Percentiles rank a stretch among this genome's conserved stretches.
phyloP scores from a whole-genome alignment of 2,888 invertebrate genomes.

The Molanna angustata region DNA sequence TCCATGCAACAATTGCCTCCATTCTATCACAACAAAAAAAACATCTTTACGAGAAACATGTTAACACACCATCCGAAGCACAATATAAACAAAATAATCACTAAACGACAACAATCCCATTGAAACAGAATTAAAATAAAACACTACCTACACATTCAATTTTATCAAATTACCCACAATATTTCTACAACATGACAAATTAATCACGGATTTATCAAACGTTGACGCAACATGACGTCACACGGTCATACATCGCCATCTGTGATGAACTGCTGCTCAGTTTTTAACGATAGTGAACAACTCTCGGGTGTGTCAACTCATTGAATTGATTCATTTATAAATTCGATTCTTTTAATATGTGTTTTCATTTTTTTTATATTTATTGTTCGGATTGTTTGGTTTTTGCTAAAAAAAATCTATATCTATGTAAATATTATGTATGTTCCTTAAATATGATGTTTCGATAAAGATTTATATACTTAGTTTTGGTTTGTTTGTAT shows the following conservation, averaged over 20 bases:
- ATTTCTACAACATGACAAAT: constrained; percentile 13
- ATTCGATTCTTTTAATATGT: too few relatives aligned
- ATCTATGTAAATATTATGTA: too few relatives aligned
- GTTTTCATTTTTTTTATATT: too few relatives aligned
- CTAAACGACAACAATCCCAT: constrained; percentile 1
- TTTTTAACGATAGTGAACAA: too few relatives aligned
- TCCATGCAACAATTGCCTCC: constrained; percentile 25
- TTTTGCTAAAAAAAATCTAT: too few relatives aligned
- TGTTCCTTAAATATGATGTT: too few relatives aligned
- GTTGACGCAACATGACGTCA: constrained; percentile 26
- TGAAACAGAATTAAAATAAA: not conserved
- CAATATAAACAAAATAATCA: constrained; percentile 12
- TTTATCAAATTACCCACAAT: constrained; percentile 10
- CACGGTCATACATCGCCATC: constrained; percentile 19
- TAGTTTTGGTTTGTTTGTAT: too few relatives aligned
- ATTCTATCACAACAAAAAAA: constrained; percentile 26
- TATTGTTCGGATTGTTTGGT: too few relatives aligned
- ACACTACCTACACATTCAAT: constrained; percentile 10
- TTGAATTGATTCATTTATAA: too few relatives aligned
- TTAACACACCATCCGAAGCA: constrained; percentile 15
- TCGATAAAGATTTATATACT: too few relatives aligned
- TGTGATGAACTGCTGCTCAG: too few relatives aligned
- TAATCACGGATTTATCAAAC: constrained; percentile 21
- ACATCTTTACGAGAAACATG: constrained; percentile 17
- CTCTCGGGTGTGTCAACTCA: too few relatives aligned